Evolutionary conservation across 2,797 vertebrate species (phyloP), one percentile per base, ranked within the genome.

Genomic region (Falco berigora): DNA sequence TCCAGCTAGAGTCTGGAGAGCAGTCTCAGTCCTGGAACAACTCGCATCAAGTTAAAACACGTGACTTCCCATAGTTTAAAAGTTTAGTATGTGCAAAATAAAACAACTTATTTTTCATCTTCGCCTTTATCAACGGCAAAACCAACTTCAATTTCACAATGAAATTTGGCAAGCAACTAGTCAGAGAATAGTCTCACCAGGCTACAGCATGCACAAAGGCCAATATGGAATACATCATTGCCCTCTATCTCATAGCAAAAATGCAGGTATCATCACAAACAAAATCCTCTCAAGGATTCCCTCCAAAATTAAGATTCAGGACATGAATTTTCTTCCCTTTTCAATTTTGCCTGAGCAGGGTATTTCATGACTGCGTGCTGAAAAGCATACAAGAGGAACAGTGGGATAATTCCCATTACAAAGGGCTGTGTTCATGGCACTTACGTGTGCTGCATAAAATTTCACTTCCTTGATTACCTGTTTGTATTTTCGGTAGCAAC

Each of bases 401-500:
- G 49, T 0, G 6, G 40, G 55, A 24, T 36, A 76, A 68, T n/a
- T 67, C 38, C 64, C 42, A 38, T 18, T 15, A 55, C 44, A 55
- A 56, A 52, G 42, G 28, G 32, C 8, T 56, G 23, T 0, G 5
- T 16, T 80, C 40, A 49, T 0, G 9, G 67, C 72, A 69, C 44
- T 59, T 15, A 8, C 0, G 1, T 0, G 8, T 10, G 32, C 24
- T 82, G 32, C 12, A 8, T 9, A 32, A 20, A 25, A 68, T 28
- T 17, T 18, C 18, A 32, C 8, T 68, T 15, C 49, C 24, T 62
- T 3, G 19, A 97, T 98, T 99, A 99, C 99, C 99, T 99, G 99
- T 98, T 99, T 99, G 96, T 99, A 99, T 97, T 99, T 99, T 97
- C 99, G 98, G 98, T 99, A 99, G 97, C 99, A 99, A 93, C 99